Base-by-base conservation (phyloP, 1,140 invertebrate genomes). In the Neelides sp. region DNA sequence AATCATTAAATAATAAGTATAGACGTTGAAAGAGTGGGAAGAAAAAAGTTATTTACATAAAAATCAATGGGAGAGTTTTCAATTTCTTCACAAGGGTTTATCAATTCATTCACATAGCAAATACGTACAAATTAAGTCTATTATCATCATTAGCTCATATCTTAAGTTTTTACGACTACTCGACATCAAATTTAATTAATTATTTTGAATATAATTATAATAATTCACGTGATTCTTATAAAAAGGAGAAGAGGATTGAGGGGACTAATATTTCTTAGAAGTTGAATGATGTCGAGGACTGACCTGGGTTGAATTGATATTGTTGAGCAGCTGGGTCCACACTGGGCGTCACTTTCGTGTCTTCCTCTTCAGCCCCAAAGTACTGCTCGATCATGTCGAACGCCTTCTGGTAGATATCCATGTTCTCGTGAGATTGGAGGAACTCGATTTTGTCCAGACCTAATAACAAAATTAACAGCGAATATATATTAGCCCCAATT, bases 401-500 rank as follows among this genome's bases (percentile, higher is more conserved):
- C 15, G 91, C 86, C 66, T 94, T 91, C 66, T 94, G 82, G 70
- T 97, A 97, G 50, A 98, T 91, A 43, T 95, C 87, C 64, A 86
- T 78, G 64, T 97, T 97, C 66, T 93, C 88, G 67, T 97, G 92
- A 12, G 87, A 89, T 69, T 97, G 94, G 4, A 97, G 72, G 67
- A 86, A 92, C 71, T 98, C 94, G 53, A 98, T 95, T 72, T 96
- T 96, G 63, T 97, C 92, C 62, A 98, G 71, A 62, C 91, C 91
- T 90, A 61, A 19, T 72, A 72, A 61, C 61, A 57, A 37, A 19
- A 46, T 28, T 43, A 17, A 26, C n/a, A 20, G 35, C n/a, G 43
- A 34, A 5, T 5, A 34, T 5, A 45, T 19, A 45, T 30, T 7
- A 45, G 17, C 5, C 43, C 13, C 17, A 28, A 48, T 12, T 22